Base-by-base conservation (phyloP, 1,140 invertebrate species). In the Trachelipus rathkii region DNA sequence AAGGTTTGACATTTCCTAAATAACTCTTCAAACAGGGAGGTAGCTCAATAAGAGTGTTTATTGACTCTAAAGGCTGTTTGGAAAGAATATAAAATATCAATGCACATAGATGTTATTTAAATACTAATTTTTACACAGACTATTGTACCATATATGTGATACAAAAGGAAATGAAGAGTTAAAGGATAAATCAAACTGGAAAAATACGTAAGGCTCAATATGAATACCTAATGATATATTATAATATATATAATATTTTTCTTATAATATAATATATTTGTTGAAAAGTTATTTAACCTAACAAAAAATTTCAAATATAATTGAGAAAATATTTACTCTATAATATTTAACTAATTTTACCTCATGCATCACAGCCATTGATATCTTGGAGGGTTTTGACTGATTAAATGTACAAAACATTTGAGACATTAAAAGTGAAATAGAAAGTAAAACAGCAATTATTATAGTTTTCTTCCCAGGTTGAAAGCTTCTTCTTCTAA, bases 371-470 rank as follows among this genome's bases (percentile, higher is more conserved):
- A 73, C 60, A 70, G 60, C 60, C 75, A 73, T 73, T 44, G 71
- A 43, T 11, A 78, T 33, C 60, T 67, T 75, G 53, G 77, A 71
- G 23, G 77, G 77, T 10, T 78, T 70, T 19, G 73, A 50, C 5
- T 75, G 45, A 71, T 78, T 74, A 13, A 78, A 53, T 66, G 74
- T 74, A 69, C 77, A 43, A 13, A 78, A 13, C 19, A 78, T 71
- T 21, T 78, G 77, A 60, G 77, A 72, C 70, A 78, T 78, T 19
- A 78, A 67, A 0, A 78, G 74, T 71, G 76, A 70, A 0, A 76
- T n/a, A 0, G 77, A 78, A n/a, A 78, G 33, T 21, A 78, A 67
- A 66, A 78, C 73, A 8, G 77, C 72, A n/a, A 78, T 74, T 66
- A 78, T 21, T 21, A 78, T 76, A 21, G 77, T 78, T 45, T 53